Evolutionary conservation across 2,888 invertebrate genomes (phyloP), one percentile per base, ranked within the genome.

Genomic region (Volucella inflata): DNA sequence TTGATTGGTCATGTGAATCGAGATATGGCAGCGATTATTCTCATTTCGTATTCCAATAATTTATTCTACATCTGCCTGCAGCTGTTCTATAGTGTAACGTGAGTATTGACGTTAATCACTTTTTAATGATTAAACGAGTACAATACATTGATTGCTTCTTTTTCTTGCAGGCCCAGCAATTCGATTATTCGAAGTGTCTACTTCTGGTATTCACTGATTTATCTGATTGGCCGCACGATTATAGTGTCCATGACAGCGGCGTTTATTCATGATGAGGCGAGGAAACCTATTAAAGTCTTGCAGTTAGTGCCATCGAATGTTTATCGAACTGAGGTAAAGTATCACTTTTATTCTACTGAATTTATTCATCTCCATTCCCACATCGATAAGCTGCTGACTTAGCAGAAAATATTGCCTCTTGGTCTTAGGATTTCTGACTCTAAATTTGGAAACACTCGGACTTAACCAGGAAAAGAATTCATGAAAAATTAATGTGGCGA

Each of bases 41-140:
- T 95, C 0, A 90, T 95, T 10, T 95, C 95, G 0, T 95, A 95
- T 88, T 91, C 94, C 51, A 95, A 94, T 87, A 95, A 95, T 90
- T 93, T 95, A 40, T 95, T 94, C 90, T 95, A 95, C 88, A 95
- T 95, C 87, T 95, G 95, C 87, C 92, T 95, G 57, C 95, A 95
- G 88, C 92, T 95, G 6, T 95, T 95, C 88, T 93, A 94, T 88
- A 95, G 94, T 40, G 93, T 95, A 78, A 94, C 94, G 95, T 95
- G 91, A 93, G 93, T 78, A 17, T 30, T 30, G 6, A 30, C 6
- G 6, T 30, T 0, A 6, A 30, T 30, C 6, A 6, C 6, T 30
- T 30, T 0, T 30, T 0, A 1, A 30, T 30, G 30, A 30, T 4
- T 30, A 6, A n/a, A 21, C 21, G 21, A 21, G 2, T 21, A 30